Evolutionary conservation across 2,113 vertebrate genomes (phyloP), one percentile per base, ranked within the genome.

Genomic region (Xiphophorus maculatus): DNA sequence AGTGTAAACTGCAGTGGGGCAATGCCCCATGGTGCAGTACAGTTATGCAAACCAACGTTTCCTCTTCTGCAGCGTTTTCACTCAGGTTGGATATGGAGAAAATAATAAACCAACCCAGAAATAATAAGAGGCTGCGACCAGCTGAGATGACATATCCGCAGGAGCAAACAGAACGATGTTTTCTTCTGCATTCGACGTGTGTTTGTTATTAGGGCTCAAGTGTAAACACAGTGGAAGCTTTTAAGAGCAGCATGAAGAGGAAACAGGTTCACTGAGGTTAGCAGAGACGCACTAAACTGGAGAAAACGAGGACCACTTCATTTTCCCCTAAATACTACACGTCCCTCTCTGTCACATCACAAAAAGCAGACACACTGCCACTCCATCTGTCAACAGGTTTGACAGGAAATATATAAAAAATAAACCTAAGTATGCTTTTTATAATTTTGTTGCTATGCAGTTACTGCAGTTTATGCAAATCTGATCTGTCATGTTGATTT

Each of bases 241-340:
- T 32, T 42, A 48, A 73, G 32, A 69, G 30, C 3, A 73, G 30
- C 12, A 22, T n/a, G 28, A 35, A 63, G 66, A 14, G 25, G 32
- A 42, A 74, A 3, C 37, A 63, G 44, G 0, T 42, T 71, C 64
- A 28, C 40, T 4, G 22, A 40, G 7, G 61, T 19, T 22, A 25
- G 14, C 25, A 22, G 19, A 75, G 64, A 79, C 48, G 62, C 79
- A 75, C 48, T 62, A 76, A 79, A 32, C 61, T 63, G 61, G 17
- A 72, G 77, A 76, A 85, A 71, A 30, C 3, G 71, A 74, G 77
- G 82, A 82, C 83, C 79, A 76, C 76, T 79, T 71, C 60, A 74
- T 79, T 80, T 84, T 71, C 89, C 90, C 91, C 79, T 87, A 84
- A 77, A 58, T 83, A 86, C 83, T 81, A 86, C 86, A 91, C 70